A percentile compares a stretch with the other conserved stretches of the same genome.
Evolutionary conservation across 2,797 vertebrate species (phyloP).

Genomic region (Tauraco hartlaubi): DNA sequence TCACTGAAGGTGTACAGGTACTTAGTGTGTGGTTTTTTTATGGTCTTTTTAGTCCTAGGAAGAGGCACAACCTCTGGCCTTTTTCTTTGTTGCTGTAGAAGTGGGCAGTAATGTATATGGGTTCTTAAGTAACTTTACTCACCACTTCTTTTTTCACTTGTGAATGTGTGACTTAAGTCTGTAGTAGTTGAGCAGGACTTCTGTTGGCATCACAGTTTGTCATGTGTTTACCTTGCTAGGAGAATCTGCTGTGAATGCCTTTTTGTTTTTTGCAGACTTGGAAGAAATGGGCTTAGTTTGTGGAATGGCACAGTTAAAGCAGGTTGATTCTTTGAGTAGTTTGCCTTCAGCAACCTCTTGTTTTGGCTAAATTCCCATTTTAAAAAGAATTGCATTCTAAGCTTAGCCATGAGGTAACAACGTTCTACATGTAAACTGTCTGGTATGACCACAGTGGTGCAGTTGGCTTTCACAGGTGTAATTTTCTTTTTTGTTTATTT

Average conservation of each 20-base stretch:
- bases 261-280: background rate
- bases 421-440: background rate
- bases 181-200: background rate
- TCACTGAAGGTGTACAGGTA: background rate
- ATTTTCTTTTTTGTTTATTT: background rate
- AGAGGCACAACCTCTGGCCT: background rate
- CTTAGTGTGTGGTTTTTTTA: background rate
- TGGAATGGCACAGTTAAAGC: background rate
- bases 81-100: background rate
- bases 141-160: background rate
- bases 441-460: background rate
- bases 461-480: background rate
- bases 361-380: background rate
- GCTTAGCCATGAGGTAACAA: background rate
- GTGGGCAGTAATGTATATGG: background rate
- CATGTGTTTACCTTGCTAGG: rapidly evolving
- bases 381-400: background rate
- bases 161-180: background rate
- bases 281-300: background rate
- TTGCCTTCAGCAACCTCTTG: background rate
- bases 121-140: background rate
- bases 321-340: background rate
- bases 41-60: background rate
- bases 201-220: background rate
- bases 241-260: background rate